Percentiles rank a stretch among this genome's conserved stretches.
Conservation (phyloP, 2,888 invertebrate species). For the Mesorhabditis sp. region DNA sequence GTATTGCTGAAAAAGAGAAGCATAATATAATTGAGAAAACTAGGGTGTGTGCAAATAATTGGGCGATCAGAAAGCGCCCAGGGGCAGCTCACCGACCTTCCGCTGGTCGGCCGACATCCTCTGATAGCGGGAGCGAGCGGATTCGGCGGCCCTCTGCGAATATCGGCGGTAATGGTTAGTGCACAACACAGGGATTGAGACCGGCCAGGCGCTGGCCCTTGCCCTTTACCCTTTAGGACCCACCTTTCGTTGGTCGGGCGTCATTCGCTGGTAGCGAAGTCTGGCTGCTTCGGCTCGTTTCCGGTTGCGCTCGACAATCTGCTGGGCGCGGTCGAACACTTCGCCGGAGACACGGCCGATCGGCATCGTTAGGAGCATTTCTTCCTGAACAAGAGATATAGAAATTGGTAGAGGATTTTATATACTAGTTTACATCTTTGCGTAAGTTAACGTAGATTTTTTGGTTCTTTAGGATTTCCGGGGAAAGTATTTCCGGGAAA, state of each 20-base stretch:
- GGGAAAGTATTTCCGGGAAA: no score
- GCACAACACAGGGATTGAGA: no score
- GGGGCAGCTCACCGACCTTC: not conserved
- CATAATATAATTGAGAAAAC: not conserved
- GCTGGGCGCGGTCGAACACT: slow-evolving; percentile 54
- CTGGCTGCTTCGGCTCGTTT: slow-evolving; percentile 54
- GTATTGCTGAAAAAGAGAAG: slow-evolving; percentile 28
- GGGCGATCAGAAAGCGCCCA: not conserved
- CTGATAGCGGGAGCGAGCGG: slow-evolving; percentile 5
- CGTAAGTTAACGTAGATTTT: no score
- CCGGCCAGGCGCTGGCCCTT: not conserved
- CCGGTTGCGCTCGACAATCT: slow-evolving; percentile 54
- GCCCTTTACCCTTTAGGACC: not conserved
- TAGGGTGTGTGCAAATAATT: not conserved
- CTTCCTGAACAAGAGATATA: slow-evolving; percentile 49
- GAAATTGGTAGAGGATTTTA: no score
- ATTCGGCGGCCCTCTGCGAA: not conserved
- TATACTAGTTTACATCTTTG: no score
- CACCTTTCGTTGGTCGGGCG: slow-evolving; percentile 53
- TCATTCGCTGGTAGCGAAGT: slow-evolving; percentile 53
- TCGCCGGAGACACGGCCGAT: slow-evolving; percentile 54
- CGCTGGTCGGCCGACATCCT: slow-evolving; percentile 3
- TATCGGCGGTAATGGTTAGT: no score
- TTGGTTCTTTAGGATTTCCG: no score
- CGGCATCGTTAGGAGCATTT: slow-evolving; percentile 54